phyloP scores from a whole-genome alignment of 1,140 invertebrate genomes.

The Proales similis region DNA sequence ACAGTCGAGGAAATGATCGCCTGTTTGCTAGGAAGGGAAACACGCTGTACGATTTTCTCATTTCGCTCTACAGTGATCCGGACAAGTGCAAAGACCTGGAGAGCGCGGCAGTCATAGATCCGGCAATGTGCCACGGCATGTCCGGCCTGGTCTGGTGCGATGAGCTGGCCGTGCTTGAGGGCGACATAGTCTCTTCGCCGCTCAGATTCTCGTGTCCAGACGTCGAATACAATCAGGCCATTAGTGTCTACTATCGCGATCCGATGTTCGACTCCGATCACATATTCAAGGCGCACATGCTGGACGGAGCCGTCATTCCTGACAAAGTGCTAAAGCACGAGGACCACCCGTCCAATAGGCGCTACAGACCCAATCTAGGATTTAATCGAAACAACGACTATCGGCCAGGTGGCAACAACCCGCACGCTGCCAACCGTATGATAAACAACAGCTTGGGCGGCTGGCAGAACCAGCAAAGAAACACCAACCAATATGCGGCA shows the following conservation, averaged over 20 bases:
- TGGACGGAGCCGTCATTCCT: conserved; percentile 9
- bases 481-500: no score
- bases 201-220: conserved; percentile 8
- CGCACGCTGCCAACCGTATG: no score
- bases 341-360: not conserved
- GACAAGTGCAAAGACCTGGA: conserved; percentile 23
- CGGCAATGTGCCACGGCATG: conserved; percentile 13
- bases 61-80: not conserved
- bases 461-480: no score
- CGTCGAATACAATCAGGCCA: conserved; percentile 17
- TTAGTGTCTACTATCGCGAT: conserved; percentile 34
- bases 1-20: conserved; percentile 66
- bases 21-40: conserved; percentile 61
- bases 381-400: no score
- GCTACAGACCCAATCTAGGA: conserved; percentile 6
- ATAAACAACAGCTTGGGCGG: no score
- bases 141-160: conserved; percentile 25
- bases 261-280: conserved; percentile 18
- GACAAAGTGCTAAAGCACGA: not conserved
- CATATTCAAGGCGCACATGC: conserved; percentile 6
- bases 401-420: no score
- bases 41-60: conserved; percentile 10
- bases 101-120: conserved; percentile 1
- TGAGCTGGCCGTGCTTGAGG: conserved; percentile 7
- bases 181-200: not conserved